phyloP scores from a whole-genome alignment of 1,140 invertebrate genomes.

The Cotesia chilonis region DNA sequence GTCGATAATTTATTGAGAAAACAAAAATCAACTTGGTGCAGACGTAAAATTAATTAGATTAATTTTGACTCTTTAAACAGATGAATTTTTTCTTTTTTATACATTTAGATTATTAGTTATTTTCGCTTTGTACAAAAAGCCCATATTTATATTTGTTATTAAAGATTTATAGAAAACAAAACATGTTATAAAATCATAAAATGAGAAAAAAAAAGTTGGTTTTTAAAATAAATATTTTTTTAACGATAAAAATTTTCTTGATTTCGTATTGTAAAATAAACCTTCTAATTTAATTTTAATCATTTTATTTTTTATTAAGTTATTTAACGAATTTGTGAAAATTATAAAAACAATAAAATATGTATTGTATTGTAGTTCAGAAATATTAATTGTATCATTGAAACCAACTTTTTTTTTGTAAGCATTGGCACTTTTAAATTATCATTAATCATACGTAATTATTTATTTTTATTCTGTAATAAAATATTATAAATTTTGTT shows the following conservation, averaged over 20 bases:
- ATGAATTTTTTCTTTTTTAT: conserved; percentile 27
- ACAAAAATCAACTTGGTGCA: conserved; percentile 1
- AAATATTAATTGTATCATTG: neutral
- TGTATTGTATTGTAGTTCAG: neutral
- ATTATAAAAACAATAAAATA: neutral
- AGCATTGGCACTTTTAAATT: conserved; percentile 52
- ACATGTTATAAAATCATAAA: conserved; percentile 18
- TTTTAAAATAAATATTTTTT: neutral
- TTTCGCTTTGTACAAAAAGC: conserved; percentile 55
- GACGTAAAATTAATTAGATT: conserved; percentile 11
- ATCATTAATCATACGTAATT: conserved; percentile 54
- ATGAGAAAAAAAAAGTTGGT: conserved; percentile 6
- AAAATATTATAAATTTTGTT: conserved; percentile 37
- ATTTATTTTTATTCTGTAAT: conserved; percentile 61
- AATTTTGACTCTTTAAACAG: conserved; percentile 39
- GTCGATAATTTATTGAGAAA: neutral
- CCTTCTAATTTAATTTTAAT: no score
- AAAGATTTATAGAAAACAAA: conserved; percentile 27
- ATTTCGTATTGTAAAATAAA: neutral
- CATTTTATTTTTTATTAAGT: no score
- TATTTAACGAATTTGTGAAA: no score
- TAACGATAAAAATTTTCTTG: neutral
- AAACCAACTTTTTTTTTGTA: conserved; percentile 19
- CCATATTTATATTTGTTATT: conserved; percentile 54
- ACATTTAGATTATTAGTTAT: conserved; percentile 41